A percentile compares a stretch with the other conserved stretches of the same genome.
Conservation (phyloP, 2,113 vertebrate genomes). For the Cyanoramphus novaezelandiae region DNA sequence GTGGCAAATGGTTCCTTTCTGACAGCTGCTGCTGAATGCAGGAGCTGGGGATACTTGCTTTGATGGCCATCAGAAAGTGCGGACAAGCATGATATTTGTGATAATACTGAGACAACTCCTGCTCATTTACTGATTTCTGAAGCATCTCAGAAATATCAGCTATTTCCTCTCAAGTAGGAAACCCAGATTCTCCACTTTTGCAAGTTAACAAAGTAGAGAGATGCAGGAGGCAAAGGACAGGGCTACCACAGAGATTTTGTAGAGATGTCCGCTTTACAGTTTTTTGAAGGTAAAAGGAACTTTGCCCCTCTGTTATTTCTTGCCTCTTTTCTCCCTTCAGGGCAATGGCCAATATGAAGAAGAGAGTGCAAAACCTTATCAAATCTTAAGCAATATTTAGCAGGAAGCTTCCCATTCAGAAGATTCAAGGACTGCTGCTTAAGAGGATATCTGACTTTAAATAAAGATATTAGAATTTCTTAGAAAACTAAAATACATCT, state of each 20-base stretch:
- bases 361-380: neutral
- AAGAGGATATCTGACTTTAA: neutral
- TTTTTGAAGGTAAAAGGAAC: neutral
- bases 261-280: neutral
- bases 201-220: neutral
- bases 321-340: neutral
- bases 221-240: neutral
- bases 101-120: neutral
- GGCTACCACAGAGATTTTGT: neutral
- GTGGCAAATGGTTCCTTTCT: neutral
- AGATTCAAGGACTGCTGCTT: neutral
- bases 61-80: neutral
- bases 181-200: neutral
- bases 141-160: neutral
- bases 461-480: neutral
- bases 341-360: neutral
- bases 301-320: neutral
- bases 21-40: neutral
- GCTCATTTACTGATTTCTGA: neutral
- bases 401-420: neutral
- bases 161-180: neutral
- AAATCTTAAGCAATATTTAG: neutral
- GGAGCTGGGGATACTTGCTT: neutral
- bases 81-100: neutral
- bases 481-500: neutral